Evolutionary conservation across 2,797 vertebrate species (phyloP).

Genomic region (Melopsittacus undulatus): DNA sequence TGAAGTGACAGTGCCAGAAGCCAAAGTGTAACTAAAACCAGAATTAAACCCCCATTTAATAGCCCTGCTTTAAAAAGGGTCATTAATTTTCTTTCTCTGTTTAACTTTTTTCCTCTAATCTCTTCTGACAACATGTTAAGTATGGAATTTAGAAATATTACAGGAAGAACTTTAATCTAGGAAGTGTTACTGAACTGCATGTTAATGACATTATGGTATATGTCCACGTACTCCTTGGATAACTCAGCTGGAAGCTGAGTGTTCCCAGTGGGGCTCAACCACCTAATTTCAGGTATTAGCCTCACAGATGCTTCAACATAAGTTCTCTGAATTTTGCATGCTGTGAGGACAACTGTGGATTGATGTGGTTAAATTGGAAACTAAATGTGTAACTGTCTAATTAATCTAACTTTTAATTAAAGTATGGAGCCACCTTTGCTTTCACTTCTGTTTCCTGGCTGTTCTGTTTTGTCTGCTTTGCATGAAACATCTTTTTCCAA

Average conservation of each 20-base stretch:
- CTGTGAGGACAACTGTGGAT: background rate
- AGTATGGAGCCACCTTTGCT: conserved; percentile 68
- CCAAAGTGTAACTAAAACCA: background rate
- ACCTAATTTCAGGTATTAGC: background rate
- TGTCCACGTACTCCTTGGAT: background rate
- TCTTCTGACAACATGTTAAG: background rate
- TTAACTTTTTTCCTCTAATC: background rate
- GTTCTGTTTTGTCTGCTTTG: conserved; percentile 64
- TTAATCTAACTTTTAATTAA: background rate
- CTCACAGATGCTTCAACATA: background rate
- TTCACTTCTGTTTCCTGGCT: conserved; percentile 32
- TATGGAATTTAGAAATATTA: background rate
- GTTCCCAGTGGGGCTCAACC: background rate
- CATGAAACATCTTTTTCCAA: conserved; percentile 45
- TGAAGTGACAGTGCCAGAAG: background rate
- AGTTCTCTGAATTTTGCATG: background rate
- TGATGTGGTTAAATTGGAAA: background rate
- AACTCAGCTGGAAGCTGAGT: background rate
- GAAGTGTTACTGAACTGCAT: background rate
- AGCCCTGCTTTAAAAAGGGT: background rate
- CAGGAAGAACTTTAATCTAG: background rate
- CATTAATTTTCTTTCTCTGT: background rate
- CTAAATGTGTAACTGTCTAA: background rate
- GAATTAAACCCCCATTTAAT: background rate
- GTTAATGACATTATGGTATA: background rate